Conservation (phyloP, 2,888 invertebrate genomes). For the Dysmachus trigonus region DNA sequence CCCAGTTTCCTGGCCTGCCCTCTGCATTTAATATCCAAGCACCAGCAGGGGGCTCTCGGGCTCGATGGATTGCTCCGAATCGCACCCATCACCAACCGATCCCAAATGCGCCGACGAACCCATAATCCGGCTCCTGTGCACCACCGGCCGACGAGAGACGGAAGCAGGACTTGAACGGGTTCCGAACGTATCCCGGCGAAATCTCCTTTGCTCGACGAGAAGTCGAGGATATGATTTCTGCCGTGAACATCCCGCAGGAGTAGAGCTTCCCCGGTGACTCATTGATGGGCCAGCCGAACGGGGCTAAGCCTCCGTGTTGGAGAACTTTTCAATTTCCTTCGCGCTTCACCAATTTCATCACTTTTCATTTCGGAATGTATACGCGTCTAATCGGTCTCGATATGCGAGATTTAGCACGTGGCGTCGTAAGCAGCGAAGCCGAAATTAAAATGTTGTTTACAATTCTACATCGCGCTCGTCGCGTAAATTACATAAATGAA, state of each 20-base stretch:
- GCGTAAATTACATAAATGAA: conserved; percentile 21
- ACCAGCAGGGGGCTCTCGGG: not conserved
- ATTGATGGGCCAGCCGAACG: not conserved
- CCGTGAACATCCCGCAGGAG: not conserved
- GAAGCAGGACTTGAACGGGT: not conserved
- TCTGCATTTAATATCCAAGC: not conserved
- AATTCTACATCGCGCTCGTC: not conserved
- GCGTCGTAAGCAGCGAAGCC: not conserved
- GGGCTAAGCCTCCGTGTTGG: not conserved
- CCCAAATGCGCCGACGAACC: not conserved
- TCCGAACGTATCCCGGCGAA: not conserved
- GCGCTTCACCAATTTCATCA: not conserved
- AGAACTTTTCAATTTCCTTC: not conserved
- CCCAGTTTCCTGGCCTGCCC: not conserved
- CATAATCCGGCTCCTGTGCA: not conserved
- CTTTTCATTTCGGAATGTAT: not conserved
- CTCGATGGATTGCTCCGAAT: not conserved
- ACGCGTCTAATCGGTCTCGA: not conserved
- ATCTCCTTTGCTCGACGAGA: not conserved
- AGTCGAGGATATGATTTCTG: not conserved
- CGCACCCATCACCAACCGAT: not conserved
- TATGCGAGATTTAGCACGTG: not conserved
- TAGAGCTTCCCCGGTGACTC: not conserved
- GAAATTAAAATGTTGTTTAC: conserved; percentile 14
- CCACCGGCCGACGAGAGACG: not conserved